Base-by-base conservation (phyloP, 2,797 vertebrate genomes). In the Orestias chungarensis region DNA sequence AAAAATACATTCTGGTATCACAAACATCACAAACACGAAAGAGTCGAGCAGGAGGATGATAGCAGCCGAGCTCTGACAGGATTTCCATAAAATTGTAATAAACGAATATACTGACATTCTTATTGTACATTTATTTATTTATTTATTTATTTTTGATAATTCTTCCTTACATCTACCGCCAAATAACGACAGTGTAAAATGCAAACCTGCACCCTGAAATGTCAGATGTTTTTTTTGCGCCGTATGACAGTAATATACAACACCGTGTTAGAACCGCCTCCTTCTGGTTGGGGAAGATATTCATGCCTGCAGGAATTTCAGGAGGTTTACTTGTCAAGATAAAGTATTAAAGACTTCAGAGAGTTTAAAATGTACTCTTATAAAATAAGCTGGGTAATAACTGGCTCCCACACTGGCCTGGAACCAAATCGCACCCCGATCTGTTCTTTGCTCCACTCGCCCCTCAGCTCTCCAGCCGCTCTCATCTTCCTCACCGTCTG, bases 261-360 rank as follows among this genome's bases (percentile, higher is more conserved):
- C 54, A 15, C 25, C 1, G 27, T 49, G 50, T 66, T 68, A 14
- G 75, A 79, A 69, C 33, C 17, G 8, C 72, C 69, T 82, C 62
- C 68, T 49, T 66, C 70, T 71, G 73, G 64, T 66, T 67, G 25
- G 17, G 10, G 40, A 69, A 86, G 76, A 81, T 74, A 70, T 82
- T 81, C 46, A 47, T 27, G 71, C 44, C 72, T 7, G 76, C 15
- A 43, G 54, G 54, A 64, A 59, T 68, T 71, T 52, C 3, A 40
- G 77, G 49, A 78, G 64, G 65, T 82, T 81, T 85, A 55, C 72
- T 79, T 71, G 27, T 40, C 65, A 75, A 70, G 70, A 84, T 87
- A 84, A 85, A 86, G 86, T 79, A 85, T 86, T 91, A 82, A 85
- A 81, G 82, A 86, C 85, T 87, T 89, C 82, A 81, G 66, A 88